Base-by-base conservation (phyloP, 2,888 invertebrate species). In the Hypomecis punctinalis region DNA sequence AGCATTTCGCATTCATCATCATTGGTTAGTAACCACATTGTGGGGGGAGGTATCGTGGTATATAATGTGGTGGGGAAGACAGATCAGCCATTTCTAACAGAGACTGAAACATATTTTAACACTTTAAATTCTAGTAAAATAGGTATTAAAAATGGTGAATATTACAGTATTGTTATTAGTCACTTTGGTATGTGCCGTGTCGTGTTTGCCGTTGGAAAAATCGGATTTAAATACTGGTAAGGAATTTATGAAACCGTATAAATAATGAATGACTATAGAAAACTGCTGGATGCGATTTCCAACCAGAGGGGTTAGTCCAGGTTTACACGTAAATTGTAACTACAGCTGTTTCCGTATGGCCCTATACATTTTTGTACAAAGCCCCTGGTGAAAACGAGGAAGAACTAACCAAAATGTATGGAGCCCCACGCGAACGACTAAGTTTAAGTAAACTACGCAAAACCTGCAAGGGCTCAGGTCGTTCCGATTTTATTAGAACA, bases 181-280 rank as follows among this genome's bases (percentile, higher is more conserved):
- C 7, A 64, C 76, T 33, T 56, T 78, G 45, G 57, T 77, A 3
- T 73, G 78, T 67, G 72, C 63, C 0, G 84, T 78, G 39, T 66
- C 64, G 45, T 72, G 83, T 53, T 75, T 79, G 40, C 86, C 89
- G 3, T 55, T 86, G 65, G 80, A 79, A 48, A 61, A 6, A 42
- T 9, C 51, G 2, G 37, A 73, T 8, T 60, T 68, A 49, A 70
- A 67, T 42, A 74, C 61, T 65, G 81, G 85, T 85, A 64, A 71
- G 51, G 5, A 13, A 37, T 8, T n/a, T 3, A 40, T 40, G 3
- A 39, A 39, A 39, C 6, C 39, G 9, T 5, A 8, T 0, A 8
- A 39, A 39, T 39, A 39, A 39, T 39, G 3, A 23, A 23, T 2
- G 23, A 23, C 23, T 23, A 23, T 3, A 23, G 23, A 23, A 23